Evolutionary conservation across 2,888 invertebrate genomes (phyloP).

Genomic region (Melolontha melolontha): DNA sequence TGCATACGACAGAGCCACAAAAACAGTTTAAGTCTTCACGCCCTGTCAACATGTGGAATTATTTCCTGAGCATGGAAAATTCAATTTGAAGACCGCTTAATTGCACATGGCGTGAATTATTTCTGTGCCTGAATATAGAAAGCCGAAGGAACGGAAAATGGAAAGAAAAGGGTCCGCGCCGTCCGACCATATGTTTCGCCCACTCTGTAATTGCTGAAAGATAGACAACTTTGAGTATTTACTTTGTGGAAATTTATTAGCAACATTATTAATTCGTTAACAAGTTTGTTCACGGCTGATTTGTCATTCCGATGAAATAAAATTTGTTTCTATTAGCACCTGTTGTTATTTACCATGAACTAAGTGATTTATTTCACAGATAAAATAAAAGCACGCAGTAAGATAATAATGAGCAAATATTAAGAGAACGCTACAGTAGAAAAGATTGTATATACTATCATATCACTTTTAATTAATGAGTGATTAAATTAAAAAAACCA

Average conservation of each 20-base stretch:
- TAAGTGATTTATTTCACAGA: too few species aligned
- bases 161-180: constrained; percentile 8
- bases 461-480: too few species aligned
- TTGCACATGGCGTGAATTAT: constrained; percentile 56
- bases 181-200: constrained; percentile 23
- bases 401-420: too few species aligned
- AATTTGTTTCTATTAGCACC: constrained; percentile 13
- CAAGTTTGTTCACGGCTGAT: constrained; percentile 1
- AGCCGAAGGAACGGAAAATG: constrained; percentile 18
- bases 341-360: too few species aligned
- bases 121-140: constrained; percentile 43
- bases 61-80: constrained; percentile 60
- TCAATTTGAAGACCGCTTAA: constrained; percentile 54
- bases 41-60: constrained; percentile 59
- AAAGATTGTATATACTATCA: too few species aligned
- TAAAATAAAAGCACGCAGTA: too few species aligned
- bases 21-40: constrained; percentile 55
- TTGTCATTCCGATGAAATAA: background rate
- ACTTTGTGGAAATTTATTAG: constrained; percentile 16
- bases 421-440: too few species aligned
- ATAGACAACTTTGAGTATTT: constrained; percentile 9
- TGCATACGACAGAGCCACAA: constrained; percentile 56
- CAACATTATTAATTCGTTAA: constrained; percentile 21
- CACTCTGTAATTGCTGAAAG: constrained; percentile 19
- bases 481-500: too few species aligned